phyloP scores from a whole-genome alignment of 2,113 vertebrate species.

The Actenoides hombroni region DNA sequence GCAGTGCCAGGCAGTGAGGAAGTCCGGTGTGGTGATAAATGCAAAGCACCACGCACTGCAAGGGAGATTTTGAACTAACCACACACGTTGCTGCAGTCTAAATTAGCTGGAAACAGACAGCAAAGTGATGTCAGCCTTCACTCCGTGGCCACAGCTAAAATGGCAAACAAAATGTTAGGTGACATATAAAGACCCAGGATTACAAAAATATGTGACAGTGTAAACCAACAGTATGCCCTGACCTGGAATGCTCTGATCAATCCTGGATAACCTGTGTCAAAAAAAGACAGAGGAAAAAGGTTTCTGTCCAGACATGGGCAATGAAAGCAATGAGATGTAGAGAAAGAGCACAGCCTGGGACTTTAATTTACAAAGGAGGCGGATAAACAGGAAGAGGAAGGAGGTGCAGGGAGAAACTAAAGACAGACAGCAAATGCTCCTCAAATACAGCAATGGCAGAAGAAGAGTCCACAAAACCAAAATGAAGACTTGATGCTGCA shows the following conservation, averaged over 20 bases:
- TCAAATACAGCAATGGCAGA: fast-evolving
- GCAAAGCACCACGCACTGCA: neutral
- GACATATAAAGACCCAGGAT: neutral
- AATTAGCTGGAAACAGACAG: slow-evolving; percentile 28
- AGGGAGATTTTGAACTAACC: slow-evolving; percentile 24
- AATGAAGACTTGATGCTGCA: neutral
- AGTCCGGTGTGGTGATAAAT: neutral
- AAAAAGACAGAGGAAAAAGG: neutral
- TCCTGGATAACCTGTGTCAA: neutral
- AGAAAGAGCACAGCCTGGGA: neutral
- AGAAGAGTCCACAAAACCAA: neutral
- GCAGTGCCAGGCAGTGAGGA: neutral
- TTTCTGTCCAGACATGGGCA: neutral
- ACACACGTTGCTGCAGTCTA: neutral
- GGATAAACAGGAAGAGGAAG: slow-evolving; percentile 1
- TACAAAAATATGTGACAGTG: neutral
- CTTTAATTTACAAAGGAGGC: neutral
- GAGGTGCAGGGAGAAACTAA: neutral
- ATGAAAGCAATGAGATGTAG: neutral
- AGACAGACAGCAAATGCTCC: fast-evolving
- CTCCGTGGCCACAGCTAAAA: neutral
- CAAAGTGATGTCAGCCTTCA: slow-evolving; percentile 4
- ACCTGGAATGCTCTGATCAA: neutral
- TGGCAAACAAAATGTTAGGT: slow-evolving; percentile 5
- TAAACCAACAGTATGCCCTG: neutral